A percentile compares a stretch with the other conserved stretches of the same genome.
These are phyloP conservation scores for Acanthis flammea DNA, from an alignment of 2,797 vertebrate genomes.

Conservation along the genomic window DNA sequence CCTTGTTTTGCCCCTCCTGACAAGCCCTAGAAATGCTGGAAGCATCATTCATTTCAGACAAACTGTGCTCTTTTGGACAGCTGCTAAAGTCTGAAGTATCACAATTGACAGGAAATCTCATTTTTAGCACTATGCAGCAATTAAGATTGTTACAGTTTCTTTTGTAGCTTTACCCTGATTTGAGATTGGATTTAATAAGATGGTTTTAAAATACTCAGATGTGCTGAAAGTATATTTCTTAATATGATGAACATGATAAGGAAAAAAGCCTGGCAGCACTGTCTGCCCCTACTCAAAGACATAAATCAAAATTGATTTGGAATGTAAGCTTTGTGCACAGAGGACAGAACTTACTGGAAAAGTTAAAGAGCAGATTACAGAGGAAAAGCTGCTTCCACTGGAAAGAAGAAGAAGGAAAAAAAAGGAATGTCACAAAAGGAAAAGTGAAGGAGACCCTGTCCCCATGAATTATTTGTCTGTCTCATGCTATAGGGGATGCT, in stretches of 20 bases:
- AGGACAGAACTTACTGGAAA: neutral
- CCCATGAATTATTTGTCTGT: neutral
- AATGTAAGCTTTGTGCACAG: neutral
- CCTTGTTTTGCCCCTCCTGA: neutral
- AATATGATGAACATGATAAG: neutral
- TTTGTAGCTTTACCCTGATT: neutral
- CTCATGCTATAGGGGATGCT: conserved; percentile 59
- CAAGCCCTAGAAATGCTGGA: neutral
- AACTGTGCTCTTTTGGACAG: neutral
- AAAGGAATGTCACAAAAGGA: neutral
- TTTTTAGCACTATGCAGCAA: neutral
- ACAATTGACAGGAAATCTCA: neutral
- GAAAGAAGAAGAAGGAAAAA: fast-evolving
- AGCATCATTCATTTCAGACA: neutral
- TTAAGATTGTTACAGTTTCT: neutral
- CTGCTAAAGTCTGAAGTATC: neutral
- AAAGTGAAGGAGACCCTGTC: neutral
- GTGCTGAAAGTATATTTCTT: neutral
- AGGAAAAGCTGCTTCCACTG: neutral
- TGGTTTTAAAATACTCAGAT: neutral
- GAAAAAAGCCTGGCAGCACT: neutral
- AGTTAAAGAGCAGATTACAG: neutral
- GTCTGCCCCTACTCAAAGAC: neutral
- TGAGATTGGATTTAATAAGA: neutral
- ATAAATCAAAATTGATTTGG: neutral